phyloP scores from a whole-genome alignment of 2,797 vertebrate genomes.

The Scolopax bukidnonensis region DNA sequence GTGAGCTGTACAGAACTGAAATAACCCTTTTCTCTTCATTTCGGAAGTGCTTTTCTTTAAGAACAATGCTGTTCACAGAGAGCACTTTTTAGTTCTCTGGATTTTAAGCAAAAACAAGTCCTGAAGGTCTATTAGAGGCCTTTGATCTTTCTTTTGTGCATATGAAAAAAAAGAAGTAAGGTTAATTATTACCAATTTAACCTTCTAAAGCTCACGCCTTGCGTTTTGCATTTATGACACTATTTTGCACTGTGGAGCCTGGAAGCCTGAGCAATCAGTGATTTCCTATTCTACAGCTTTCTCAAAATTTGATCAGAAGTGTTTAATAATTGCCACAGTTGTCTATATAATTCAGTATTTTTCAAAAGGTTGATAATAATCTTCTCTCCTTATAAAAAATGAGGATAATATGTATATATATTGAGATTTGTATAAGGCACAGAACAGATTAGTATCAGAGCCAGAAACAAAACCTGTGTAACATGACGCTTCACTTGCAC shows the following conservation, averaged over 20 bases:
- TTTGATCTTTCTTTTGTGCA: slow-evolving; percentile 42
- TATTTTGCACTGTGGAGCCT: neutral
- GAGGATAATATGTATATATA: fast-evolving
- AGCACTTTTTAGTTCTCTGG: neutral
- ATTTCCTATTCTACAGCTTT: neutral
- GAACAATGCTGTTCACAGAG: neutral
- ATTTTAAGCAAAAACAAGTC: slow-evolving; percentile 34
- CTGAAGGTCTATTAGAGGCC: neutral
- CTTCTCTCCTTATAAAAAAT: neutral
- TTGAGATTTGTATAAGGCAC: neutral
- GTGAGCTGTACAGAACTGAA: neutral
- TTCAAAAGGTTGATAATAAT: neutral
- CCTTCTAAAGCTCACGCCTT: neutral
- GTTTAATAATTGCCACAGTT: neutral
- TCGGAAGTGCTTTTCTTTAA: neutral
- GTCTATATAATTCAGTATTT: neutral
- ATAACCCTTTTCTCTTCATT: neutral
- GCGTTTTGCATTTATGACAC: neutral
- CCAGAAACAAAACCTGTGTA: neutral
- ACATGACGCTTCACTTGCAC: neutral
- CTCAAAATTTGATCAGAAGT: neutral
- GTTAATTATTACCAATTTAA: slow-evolving; percentile 18
- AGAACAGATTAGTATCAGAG: neutral
- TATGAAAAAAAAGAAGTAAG: slow-evolving; percentile 2
- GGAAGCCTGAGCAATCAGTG: neutral